Evolutionary conservation across 2,888 invertebrate species (phyloP), one percentile per base, ranked within the genome.

Genomic region (Eulithis testata): DNA sequence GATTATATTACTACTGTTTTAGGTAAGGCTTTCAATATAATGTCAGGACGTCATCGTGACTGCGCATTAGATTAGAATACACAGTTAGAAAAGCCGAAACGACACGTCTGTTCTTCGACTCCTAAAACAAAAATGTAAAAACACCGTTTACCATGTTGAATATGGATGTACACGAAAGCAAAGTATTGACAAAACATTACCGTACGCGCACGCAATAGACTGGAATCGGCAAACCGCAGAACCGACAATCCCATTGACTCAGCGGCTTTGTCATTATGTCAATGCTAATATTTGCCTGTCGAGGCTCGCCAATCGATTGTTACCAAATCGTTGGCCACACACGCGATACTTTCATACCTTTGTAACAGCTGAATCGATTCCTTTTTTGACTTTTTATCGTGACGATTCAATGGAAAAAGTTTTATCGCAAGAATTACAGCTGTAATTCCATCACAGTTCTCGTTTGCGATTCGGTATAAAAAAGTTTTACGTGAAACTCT

Each of bases 251-350:
- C 82, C 84, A 87, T 86, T 82, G 87, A 83, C 82, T 80, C 76
- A 85, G 90, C 80, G 91, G 91, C 86, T 88, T 87, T 80, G 90
- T 90, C 90, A 90, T 91, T 88, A 89, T 87, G 90, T 84, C 86
- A 83, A 80, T 80, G 87, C 83, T 85, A 89, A 90, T 89, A 89
- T 90, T 90, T 88, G 86, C 79, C 76, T 74, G 80, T 79, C 77
- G 76, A 77, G 78, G 79, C 80, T 78, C 76, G 75, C 77, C 80
- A 79, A 84, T 83, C 79, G 84, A 76, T 79, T 78, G 73, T 76
- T 73, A 70, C 74, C 69, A 69, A 73, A 73, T 73, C 72, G 73
- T 70, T 68, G 66, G 60, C 67, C 69, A 65, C 67, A 68, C 69
- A 69, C 67, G 69, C 72, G 62, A 69, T 50, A 61, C 63, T 63